phyloP scores from a whole-genome alignment of 2,113 vertebrate species.

The Panurus biarmicus region DNA sequence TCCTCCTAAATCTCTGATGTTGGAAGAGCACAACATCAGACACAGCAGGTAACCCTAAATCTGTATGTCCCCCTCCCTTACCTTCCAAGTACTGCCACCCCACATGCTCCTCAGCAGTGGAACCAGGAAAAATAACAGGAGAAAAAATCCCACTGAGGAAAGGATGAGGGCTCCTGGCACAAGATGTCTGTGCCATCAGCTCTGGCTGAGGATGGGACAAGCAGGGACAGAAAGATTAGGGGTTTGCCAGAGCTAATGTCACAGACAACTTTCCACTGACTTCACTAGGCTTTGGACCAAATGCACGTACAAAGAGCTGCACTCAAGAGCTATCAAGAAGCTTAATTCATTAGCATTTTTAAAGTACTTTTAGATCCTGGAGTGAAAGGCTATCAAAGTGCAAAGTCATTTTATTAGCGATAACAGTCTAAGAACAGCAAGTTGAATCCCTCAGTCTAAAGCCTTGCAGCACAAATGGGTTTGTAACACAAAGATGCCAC shows the following conservation, averaged over 20 bases:
- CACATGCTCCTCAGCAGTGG: not conserved
- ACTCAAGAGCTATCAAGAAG: conserved; percentile 7
- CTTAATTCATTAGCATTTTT: conserved; percentile 27
- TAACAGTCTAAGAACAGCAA: not conserved
- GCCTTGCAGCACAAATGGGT: not conserved
- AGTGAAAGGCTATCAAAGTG: conserved; percentile 20
- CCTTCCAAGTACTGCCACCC: not conserved
- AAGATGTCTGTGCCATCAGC: not conserved
- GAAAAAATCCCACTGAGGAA: not conserved
- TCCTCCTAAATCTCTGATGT: not conserved
- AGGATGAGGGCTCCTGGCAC: not conserved
- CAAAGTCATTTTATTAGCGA: not conserved
- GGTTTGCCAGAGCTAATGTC: not conserved
- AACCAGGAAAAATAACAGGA: not conserved
- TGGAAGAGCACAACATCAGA: not conserved
- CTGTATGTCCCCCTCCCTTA: not conserved
- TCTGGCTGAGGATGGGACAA: not conserved
- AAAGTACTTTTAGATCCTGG: conserved; percentile 8
- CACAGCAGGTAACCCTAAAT: not conserved
- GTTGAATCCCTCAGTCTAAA: not conserved
- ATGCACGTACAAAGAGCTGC: not conserved
- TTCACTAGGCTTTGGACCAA: not conserved
- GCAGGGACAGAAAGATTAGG: not conserved
- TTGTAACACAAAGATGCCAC: not conserved
- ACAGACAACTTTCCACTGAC: not conserved